These are phyloP conservation scores for Clusia tigrina DNA, from an alignment of 2,888 invertebrate genomes.

Conservation along the genomic window DNA sequence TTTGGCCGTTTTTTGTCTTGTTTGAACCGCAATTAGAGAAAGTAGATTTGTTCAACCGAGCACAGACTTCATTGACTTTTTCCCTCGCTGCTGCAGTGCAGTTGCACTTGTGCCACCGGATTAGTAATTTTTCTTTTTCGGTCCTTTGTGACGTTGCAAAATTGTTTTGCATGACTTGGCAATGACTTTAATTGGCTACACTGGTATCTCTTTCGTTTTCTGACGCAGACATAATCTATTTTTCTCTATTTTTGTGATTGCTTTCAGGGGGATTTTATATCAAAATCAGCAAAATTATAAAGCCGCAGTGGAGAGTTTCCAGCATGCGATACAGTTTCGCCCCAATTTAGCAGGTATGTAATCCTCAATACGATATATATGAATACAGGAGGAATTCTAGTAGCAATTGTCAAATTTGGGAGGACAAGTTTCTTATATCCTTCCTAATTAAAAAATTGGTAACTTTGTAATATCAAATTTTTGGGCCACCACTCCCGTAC, in stretches of 20 bases:
- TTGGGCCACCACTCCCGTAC: too few species aligned
- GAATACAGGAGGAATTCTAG: not conserved
- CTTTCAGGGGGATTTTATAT: slow-evolving; percentile 84
- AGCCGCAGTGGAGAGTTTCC: slow-evolving; percentile 90
- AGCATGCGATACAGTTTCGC: slow-evolving; percentile 89
- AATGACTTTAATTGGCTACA: slow-evolving; percentile 16
- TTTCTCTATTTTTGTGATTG: too few species aligned
- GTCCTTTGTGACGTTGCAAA: not conserved
- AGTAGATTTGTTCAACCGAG: slow-evolving; percentile 16
- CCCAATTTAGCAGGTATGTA: slow-evolving; percentile 86
- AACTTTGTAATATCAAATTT: not conserved
- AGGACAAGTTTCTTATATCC: too few species aligned
- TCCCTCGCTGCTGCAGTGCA: not conserved
- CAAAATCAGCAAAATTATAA: slow-evolving; percentile 88
- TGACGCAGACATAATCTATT: not conserved
- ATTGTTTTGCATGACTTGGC: slow-evolving; percentile 17
- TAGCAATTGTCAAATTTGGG: too few species aligned
- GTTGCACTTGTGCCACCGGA: slow-evolving; percentile 4
- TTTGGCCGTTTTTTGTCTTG: too few species aligned
- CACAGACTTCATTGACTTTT: slow-evolving; percentile 23
- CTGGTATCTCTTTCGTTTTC: slow-evolving; percentile 2
- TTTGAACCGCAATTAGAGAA: too few species aligned
- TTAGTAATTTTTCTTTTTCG: not conserved
- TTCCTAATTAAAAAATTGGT: too few species aligned
- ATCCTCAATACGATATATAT: not conserved